Evolutionary conservation across 35 echinoderm and acorn worm genomes (phyloP).

Genomic region (Heliocidaris tuberculata): DNA sequence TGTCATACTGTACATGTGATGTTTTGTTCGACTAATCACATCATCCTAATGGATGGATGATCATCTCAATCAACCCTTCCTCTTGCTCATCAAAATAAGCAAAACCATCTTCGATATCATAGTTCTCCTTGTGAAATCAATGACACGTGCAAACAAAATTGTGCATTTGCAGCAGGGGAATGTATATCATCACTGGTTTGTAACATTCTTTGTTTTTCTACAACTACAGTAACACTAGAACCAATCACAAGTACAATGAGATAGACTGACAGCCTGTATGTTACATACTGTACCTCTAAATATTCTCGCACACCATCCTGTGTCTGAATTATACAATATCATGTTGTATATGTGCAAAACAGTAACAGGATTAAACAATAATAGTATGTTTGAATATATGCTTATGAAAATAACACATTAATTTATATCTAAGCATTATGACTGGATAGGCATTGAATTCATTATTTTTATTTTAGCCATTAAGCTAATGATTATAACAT

Average conservation of each 20-base stretch:
- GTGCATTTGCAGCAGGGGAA: not conserved
- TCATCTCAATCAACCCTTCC: too few species aligned
- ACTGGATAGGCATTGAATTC: not conserved
- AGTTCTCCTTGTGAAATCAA: too few species aligned
- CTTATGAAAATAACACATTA: not conserved
- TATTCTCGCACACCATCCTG: slow-evolving; percentile 28
- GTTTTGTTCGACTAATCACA: too few species aligned
- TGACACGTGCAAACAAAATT: too few species aligned
- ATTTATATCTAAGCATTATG: not conserved
- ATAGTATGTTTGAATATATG: not conserved
- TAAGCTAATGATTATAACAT: not conserved
- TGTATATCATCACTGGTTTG: not conserved
- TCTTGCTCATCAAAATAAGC: too few species aligned
- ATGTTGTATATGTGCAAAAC: not conserved
- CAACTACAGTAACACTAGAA: not conserved
- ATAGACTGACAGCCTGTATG: not conserved
- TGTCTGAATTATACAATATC: not conserved
- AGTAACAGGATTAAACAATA: not conserved
- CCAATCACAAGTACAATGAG: not conserved
- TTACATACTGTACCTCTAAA: not conserved
- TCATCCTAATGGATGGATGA: too few species aligned
- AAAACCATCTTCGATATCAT: too few species aligned
- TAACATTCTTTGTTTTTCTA: not conserved
- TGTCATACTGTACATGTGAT: too few species aligned
- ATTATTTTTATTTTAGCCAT: not conserved